Conservation (phyloP, 2,888 invertebrate genomes). For the Pristionchus exspectatus region DNA sequence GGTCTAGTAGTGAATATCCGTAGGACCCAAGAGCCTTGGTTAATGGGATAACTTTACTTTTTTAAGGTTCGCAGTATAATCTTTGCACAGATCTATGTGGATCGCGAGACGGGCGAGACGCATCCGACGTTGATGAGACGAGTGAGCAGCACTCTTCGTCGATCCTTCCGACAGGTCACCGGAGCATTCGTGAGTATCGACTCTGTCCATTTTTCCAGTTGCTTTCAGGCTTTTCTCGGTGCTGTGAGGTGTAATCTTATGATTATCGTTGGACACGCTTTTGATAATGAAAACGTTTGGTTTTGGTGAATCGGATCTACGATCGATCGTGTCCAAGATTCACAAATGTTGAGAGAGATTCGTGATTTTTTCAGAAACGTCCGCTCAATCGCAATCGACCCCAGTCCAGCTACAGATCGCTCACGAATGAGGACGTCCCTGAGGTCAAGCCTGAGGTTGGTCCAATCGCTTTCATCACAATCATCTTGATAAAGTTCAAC, state of each 20-base stretch:
- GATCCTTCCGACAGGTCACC: constrained; percentile 36
- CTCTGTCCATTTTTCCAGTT: not conserved
- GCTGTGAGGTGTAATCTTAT: not conserved
- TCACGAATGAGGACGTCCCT: constrained; percentile 32
- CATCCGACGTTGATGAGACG: constrained; percentile 31
- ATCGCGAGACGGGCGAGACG: constrained; percentile 36
- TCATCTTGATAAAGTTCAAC: no score
- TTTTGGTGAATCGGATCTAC: no score
- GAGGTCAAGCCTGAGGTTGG: not conserved
- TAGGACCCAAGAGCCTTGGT: no score
- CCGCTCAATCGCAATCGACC: not conserved
- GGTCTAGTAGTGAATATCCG: no score
- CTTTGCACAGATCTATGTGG: constrained; percentile 5
- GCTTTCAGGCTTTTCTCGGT: not conserved
- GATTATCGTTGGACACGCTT: no score
- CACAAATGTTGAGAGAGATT: no score
- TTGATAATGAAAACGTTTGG: no score
- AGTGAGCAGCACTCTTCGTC: constrained; percentile 20
- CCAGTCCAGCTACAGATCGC: constrained; percentile 41
- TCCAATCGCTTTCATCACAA: no score
- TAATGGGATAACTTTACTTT: no score
- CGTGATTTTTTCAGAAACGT: not conserved
- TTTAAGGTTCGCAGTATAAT: not conserved
- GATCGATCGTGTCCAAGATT: no score
- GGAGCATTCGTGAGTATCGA: constrained; percentile 9